Conservation (phyloP, 2,888 invertebrate genomes). For the Pinctada fucata region DNA sequence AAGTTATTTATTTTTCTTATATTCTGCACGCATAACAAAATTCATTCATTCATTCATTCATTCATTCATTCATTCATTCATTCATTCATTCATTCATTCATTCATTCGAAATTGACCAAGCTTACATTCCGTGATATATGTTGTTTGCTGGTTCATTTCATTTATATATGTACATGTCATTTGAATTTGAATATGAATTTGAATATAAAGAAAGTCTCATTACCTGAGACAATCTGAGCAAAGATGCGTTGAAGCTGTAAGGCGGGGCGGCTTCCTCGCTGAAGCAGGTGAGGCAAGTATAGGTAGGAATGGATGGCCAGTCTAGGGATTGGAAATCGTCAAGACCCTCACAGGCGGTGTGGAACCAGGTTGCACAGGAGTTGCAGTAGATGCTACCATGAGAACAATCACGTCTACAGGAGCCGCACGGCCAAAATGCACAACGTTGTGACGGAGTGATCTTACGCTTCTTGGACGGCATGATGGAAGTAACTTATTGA, state of each 20-base stretch:
- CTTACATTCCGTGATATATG: too few relatives aligned
- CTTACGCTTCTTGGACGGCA: background rate
- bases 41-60: constrained; percentile 3
- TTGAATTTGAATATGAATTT: too few relatives aligned
- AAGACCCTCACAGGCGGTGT: background rate
- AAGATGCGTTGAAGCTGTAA: background rate
- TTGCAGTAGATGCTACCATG: background rate
- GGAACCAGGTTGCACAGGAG: background rate
- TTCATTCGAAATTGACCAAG: too few relatives aligned
- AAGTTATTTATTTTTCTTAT: too few relatives aligned
- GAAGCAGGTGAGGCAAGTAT: background rate
- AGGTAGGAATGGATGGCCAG: background rate
- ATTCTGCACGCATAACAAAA: background rate
- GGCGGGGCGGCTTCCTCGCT: background rate
- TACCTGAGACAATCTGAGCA: background rate
- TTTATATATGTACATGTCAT: too few relatives aligned
- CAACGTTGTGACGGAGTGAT: background rate
- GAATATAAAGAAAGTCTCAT: background rate
- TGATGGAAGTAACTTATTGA: background rate
- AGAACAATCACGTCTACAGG: constrained; percentile 1
- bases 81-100: too few relatives aligned
- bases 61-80: background rate
- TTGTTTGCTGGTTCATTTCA: too few relatives aligned
- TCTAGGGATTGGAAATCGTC: background rate
- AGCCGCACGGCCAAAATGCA: background rate